Percentiles rank a stretch among this genome's conserved stretches.
These are phyloP conservation scores for Pocillopora meandrina DNA, from an alignment of 92 coral and sea anemone genomes.

Conservation along the genomic window DNA sequence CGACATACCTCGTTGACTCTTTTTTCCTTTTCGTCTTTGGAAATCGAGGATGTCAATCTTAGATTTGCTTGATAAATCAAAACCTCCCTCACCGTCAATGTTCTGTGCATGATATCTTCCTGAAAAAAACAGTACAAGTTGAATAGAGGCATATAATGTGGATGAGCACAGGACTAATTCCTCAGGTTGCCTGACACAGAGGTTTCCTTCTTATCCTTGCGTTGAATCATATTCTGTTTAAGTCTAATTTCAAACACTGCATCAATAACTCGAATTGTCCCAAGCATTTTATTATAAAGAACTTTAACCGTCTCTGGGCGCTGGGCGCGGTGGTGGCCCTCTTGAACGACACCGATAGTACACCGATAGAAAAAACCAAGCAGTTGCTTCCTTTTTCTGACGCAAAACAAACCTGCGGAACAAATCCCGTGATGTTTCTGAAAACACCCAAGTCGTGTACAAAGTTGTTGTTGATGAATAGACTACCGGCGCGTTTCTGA, in stretches of 20 bases:
- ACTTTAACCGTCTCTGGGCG: no score
- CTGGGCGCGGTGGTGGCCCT: no score
- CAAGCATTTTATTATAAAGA: no score
- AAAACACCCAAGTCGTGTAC: conserved; percentile 69
- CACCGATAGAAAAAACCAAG: no score
- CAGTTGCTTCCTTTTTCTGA: background rate
- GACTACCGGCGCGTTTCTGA: conserved; percentile 79
- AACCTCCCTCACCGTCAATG: conserved; percentile 75
- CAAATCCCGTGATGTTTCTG: conserved; percentile 85
- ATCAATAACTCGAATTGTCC: no score
- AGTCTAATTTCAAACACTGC: no score
- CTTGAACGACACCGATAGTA: no score
- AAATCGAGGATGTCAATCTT: conserved; percentile 62
- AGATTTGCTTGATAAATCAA: conserved; percentile 83
- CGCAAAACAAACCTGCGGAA: conserved; percentile 77
- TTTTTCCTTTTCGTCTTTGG: conserved; percentile 47
- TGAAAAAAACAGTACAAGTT: background rate
- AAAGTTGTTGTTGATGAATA: conserved; percentile 63
- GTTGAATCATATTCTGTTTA: no score
- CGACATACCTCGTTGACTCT: conserved; percentile 66
- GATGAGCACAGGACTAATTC: no score
- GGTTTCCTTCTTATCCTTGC: no score
- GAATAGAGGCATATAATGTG: background rate
- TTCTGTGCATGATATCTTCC: conserved; percentile 95
- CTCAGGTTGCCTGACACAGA: background rate